Evolutionary conservation across 2,797 vertebrate species (phyloP).

Genomic region (Lepidocolaptes lacrymiger): DNA sequence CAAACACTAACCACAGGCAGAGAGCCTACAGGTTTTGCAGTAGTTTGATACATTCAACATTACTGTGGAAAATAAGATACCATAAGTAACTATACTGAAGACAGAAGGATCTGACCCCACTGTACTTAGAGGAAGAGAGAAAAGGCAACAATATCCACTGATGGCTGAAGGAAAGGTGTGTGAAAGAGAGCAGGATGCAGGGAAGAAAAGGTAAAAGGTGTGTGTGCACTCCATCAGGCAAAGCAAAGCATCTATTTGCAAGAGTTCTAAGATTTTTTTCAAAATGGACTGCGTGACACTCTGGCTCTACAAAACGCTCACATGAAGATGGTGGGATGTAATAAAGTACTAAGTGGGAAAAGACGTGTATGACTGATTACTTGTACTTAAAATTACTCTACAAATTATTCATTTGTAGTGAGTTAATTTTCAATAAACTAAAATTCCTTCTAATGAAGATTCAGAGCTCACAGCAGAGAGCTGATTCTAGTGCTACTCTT

Average conservation of each 20-base stretch:
- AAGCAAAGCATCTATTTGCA: neutral
- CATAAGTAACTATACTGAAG: neutral
- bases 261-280: neutral
- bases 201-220: neutral
- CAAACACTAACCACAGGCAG: neutral
- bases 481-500: neutral
- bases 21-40: neutral
- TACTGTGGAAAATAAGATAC: neutral
- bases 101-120: neutral
- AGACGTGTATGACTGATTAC: neutral
- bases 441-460: neutral
- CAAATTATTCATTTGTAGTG: neutral
- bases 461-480: neutral
- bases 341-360: neutral
- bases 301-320: rapidly evolving
- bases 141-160: neutral
- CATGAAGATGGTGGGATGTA: neutral
- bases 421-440: neutral
- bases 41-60: neutral
- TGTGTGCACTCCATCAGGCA: neutral
- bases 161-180: neutral
- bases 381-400: neutral
- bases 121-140: neutral
- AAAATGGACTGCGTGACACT: neutral
- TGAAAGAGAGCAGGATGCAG: neutral